Evolutionary conservation across 1,140 invertebrate genomes (phyloP).

Genomic region (Brachionus asplanchnoidis): DNA sequence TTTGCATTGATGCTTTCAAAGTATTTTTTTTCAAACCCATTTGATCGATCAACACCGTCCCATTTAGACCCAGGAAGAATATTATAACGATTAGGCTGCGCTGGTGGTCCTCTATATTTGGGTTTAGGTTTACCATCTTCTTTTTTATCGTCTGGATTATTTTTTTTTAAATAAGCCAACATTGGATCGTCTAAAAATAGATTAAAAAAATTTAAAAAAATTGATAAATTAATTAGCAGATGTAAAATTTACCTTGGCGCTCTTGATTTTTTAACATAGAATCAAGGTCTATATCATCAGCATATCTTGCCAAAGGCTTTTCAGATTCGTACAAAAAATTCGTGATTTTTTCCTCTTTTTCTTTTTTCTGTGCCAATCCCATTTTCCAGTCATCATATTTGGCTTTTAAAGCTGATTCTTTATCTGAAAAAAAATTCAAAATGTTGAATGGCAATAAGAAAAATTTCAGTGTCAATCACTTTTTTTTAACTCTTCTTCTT

Average conservation of each 20-base stretch:
- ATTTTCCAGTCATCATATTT: conserved; percentile 29
- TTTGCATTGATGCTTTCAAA: conserved; percentile 72
- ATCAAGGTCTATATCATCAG: conserved; percentile 82
- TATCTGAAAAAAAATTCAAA: neutral
- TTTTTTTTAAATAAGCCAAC: conserved; percentile 76
- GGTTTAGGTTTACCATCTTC: conserved; percentile 57
- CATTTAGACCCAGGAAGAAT: conserved; percentile 88
- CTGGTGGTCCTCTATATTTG: conserved; percentile 69
- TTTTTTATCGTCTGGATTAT: conserved; percentile 63
- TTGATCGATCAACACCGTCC: conserved; percentile 96
- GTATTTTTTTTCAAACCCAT: conserved; percentile 88
- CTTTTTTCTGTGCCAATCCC: conserved; percentile 65
- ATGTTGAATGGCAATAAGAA: neutral
- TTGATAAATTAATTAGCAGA: neutral
- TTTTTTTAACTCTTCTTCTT: conserved; percentile 35
- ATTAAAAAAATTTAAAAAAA: neutral
- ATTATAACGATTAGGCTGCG: conserved; percentile 69
- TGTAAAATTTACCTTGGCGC: conserved; percentile 62
- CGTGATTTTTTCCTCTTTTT: conserved; percentile 62
- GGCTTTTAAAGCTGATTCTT: neutral
- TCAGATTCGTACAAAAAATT: conserved; percentile 74
- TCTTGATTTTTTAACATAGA: conserved; percentile 68
- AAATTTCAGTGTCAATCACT: neutral
- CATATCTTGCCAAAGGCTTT: conserved; percentile 83
- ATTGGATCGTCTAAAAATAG: conserved; percentile 69